Conservation (phyloP, 2,888 invertebrate species). For the Dasypogon diadema region DNA sequence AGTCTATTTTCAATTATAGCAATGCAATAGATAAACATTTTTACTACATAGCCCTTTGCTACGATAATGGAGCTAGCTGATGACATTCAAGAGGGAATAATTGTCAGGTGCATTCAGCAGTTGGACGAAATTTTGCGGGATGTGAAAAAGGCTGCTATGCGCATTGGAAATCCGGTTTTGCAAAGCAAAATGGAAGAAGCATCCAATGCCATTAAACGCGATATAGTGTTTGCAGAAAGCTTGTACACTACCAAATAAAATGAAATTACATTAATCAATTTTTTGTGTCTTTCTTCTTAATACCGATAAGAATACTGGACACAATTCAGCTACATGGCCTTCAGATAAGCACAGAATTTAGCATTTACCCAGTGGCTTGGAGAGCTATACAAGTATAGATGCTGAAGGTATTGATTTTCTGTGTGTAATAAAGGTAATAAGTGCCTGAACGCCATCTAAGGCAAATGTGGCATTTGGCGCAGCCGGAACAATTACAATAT, state of each 20-base stretch:
- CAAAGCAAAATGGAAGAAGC: constrained; percentile 96
- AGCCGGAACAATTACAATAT: too few relatives aligned
- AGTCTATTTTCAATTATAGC: constrained; percentile 49
- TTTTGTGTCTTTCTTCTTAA: too few relatives aligned
- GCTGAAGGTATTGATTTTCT: too few relatives aligned
- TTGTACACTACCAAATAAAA: constrained; percentile 77
- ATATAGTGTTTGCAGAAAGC: constrained; percentile 98
- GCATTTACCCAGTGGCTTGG: too few relatives aligned
- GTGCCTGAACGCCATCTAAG: too few relatives aligned
- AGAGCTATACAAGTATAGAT: too few relatives aligned
- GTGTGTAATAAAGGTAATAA: too few relatives aligned
- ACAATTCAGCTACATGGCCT: too few relatives aligned
- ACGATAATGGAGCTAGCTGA: constrained; percentile 89
- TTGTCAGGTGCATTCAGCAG: constrained; percentile 97
- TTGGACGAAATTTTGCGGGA: constrained; percentile 90
- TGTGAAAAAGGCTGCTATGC: constrained; percentile 91
- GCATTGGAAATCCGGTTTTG: constrained; percentile 92
- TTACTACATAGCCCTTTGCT: constrained; percentile 79
- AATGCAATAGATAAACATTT: background rate
- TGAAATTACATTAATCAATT: background rate
- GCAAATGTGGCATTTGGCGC: too few relatives aligned
- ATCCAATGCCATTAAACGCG: constrained; percentile 91
- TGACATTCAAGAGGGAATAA: constrained; percentile 93
- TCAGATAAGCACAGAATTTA: too few relatives aligned
- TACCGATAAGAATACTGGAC: too few relatives aligned